These are phyloP conservation scores for Zaprionus taronus DNA, from an alignment of 1,140 invertebrate species.

Conservation along the genomic window DNA sequence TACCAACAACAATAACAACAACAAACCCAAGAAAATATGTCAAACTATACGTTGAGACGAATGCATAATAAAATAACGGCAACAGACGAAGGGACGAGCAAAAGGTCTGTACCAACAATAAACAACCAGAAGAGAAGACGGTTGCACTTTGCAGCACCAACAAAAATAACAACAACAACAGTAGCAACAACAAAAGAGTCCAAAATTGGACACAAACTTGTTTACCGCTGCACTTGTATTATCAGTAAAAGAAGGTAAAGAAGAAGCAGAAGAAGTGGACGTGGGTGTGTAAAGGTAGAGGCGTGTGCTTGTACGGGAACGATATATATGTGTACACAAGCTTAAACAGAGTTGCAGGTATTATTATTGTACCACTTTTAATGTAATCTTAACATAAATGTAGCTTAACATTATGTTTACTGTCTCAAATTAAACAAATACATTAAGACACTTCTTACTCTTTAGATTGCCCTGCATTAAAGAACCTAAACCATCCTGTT, in stretches of 20 bases:
- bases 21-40: slow-evolving; percentile 52
- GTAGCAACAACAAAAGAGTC: slow-evolving; percentile 14
- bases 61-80: slow-evolving; percentile 61
- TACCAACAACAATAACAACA: slow-evolving; percentile 32
- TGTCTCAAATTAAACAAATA: neutral
- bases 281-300: slow-evolving; percentile 12
- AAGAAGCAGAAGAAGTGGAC: neutral
- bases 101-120: slow-evolving; percentile 40
- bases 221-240: slow-evolving; percentile 42
- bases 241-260: neutral
- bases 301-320: neutral
- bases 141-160: slow-evolving; percentile 27
- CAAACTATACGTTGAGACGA: slow-evolving; percentile 65
- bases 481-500: too few species aligned
- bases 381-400: neutral
- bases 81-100: slow-evolving; percentile 1
- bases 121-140: slow-evolving; percentile 66
- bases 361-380: too few species aligned
- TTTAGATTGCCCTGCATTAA: neutral
- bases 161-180: slow-evolving; percentile 23
- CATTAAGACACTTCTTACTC: neutral
- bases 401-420: neutral
- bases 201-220: slow-evolving; percentile 78
- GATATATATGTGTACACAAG: too few species aligned
- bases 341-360: too few species aligned